Evolutionary conservation across 2,888 invertebrate genomes (phyloP).

Genomic region (Ellobium chinense): DNA sequence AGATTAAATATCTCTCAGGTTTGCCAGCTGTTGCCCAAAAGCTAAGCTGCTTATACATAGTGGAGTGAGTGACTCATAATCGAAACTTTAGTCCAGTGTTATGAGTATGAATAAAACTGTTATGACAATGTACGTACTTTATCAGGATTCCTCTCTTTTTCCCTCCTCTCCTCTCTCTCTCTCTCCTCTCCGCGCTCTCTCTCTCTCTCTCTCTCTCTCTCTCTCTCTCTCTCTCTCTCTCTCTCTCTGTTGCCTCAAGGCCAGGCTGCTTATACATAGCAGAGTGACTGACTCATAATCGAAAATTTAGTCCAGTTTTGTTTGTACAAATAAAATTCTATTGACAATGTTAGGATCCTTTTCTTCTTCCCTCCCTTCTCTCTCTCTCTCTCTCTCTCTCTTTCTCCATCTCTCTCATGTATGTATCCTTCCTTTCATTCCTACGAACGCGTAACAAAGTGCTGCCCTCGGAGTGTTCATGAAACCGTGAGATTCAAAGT

Average conservation of each 20-base stretch:
- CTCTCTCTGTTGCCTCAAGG: neutral
- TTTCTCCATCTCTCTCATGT: neutral
- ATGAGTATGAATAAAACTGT: slow-evolving; percentile 89
- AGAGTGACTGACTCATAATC: too few species aligned
- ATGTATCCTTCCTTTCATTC: neutral
- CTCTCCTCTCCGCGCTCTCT: neutral
- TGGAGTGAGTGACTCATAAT: too few species aligned
- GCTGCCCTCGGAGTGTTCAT: neutral
- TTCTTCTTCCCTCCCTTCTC: neutral
- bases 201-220: neutral
- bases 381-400: neutral
- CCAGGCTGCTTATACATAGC: too few species aligned
- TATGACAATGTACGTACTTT: slow-evolving; percentile 92
- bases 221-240: slow-evolving; percentile 1
- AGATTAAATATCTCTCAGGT: slow-evolving; percentile 89
- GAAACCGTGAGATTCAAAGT: too few species aligned
- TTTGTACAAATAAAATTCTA: neutral
- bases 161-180: neutral
- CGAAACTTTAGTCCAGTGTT: slow-evolving; percentile 91
- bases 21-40: slow-evolving; percentile 91
- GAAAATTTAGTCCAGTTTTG: too few species aligned
- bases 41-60: too few species aligned
- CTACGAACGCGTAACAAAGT: neutral
- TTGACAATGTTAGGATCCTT: neutral
- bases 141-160: slow-evolving; percentile 81